phyloP scores from a whole-genome alignment of 2,113 vertebrate genomes.

The Pontoporia blainvillei region DNA sequence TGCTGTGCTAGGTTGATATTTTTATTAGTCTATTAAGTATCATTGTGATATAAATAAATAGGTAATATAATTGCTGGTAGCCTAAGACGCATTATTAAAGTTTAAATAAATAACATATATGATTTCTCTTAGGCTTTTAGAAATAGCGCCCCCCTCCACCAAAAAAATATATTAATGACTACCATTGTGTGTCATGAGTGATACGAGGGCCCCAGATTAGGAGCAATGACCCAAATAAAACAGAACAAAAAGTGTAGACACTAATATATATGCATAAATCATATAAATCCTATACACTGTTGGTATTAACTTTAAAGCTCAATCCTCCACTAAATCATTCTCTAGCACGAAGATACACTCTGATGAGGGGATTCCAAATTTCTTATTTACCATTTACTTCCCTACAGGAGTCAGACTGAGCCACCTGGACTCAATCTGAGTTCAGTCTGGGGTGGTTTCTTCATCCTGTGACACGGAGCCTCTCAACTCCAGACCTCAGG shows the following conservation, averaged over 20 bases:
- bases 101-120: not conserved
- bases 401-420: not conserved
- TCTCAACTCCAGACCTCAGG: not conserved
- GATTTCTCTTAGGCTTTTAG: slow-evolving; percentile 17
- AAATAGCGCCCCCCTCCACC: not conserved
- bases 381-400: not conserved
- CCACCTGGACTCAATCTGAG: not conserved
- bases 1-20: not conserved
- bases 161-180: not conserved
- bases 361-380: not conserved
- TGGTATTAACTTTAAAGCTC: not conserved
- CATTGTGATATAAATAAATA: not conserved
- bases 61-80: not conserved
- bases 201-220: not conserved
- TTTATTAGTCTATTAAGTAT: not conserved
- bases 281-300: not conserved
- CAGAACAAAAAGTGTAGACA: not conserved
- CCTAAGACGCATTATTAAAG: not conserved
- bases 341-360: not conserved
- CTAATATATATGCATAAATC: not conserved
- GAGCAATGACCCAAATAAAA: not conserved
- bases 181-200: not conserved
- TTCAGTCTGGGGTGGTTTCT: not conserved
- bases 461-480: not conserved
- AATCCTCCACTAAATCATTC: not conserved